phyloP scores from a whole-genome alignment of 2,888 invertebrate genomes.

The Meiosimyza platycephala region DNA sequence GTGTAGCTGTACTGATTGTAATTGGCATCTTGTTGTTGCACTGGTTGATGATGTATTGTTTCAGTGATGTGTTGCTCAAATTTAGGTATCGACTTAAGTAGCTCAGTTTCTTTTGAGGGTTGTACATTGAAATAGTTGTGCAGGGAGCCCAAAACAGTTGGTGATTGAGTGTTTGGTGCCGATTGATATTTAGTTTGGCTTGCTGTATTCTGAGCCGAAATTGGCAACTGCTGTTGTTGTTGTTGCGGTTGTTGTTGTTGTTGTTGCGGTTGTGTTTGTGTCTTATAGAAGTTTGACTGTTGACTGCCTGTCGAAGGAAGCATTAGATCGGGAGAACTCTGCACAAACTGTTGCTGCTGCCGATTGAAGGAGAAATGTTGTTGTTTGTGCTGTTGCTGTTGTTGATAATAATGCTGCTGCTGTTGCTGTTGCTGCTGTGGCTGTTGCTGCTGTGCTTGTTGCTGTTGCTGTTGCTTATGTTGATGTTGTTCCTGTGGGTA shows the following conservation, averaged over 20 bases:
- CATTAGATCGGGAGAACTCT: conserved; percentile 51
- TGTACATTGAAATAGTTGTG: conserved; percentile 57
- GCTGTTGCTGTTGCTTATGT: conserved; percentile 65
- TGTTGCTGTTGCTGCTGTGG: conserved; percentile 44
- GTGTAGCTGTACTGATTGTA: conserved; percentile 38
- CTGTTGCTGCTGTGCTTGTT: conserved; percentile 49
- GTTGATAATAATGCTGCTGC: conserved; percentile 37
- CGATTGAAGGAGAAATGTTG: conserved; percentile 65
- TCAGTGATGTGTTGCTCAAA: conserved; percentile 82
- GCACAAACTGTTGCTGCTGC: conserved; percentile 65
- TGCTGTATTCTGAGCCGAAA: conserved; percentile 34
- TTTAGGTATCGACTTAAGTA: conserved; percentile 81
- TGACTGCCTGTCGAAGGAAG: conserved; percentile 40
- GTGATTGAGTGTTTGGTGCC: conserved; percentile 35
- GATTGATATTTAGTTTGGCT: conserved; percentile 15
- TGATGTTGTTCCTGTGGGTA: conserved; percentile 48
- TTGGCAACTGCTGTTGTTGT: conserved; percentile 38
- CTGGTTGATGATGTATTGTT: conserved; percentile 52
- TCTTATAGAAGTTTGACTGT: conserved; percentile 36
- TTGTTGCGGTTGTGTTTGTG: conserved; percentile 17
- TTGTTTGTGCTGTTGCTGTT: conserved; percentile 47
- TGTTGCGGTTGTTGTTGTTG: conserved; percentile 19
- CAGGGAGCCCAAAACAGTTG: conserved; percentile 65
- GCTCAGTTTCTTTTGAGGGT: conserved; percentile 75
- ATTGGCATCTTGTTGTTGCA: conserved; percentile 10